Percentiles rank a stretch among this genome's conserved stretches.
Evolutionary conservation across 2,888 invertebrate species (phyloP).

Genomic region (Amiota minor): DNA sequence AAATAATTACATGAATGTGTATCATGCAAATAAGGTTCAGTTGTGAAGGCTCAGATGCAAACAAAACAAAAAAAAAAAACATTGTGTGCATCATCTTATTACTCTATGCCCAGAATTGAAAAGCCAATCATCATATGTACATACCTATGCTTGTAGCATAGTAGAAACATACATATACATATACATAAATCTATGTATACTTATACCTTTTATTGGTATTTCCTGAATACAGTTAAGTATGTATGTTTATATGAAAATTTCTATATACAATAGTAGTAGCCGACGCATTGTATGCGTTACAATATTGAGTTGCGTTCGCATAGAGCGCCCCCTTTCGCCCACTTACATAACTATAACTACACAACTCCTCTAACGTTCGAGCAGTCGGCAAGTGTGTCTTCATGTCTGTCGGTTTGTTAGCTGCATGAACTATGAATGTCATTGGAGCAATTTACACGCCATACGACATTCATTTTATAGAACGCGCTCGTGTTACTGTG

Average conservation of each 20-base stretch:
- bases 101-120: conserved; percentile 6
- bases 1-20: conserved; percentile 63
- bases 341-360: conserved; percentile 40
- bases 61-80: too few relatives aligned
- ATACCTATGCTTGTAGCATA: neutral
- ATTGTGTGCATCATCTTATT: conserved; percentile 15
- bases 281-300: conserved; percentile 11
- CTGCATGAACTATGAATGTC: conserved; percentile 32
- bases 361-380: conserved; percentile 14
- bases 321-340: conserved; percentile 49
- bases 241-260: neutral
- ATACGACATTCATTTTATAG: conserved; percentile 7
- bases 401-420: conserved; percentile 37
- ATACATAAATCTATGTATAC: neutral
- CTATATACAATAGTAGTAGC: conserved; percentile 6
- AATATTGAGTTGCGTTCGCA: conserved; percentile 51
- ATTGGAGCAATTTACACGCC: conserved; percentile 32
- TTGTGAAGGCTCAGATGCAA: neutral
- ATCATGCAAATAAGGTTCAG: conserved; percentile 39
- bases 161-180: neutral
- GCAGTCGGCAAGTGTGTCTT: conserved; percentile 24
- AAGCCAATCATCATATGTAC: neutral
- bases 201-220: conserved; percentile 13
- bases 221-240: neutral
- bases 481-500: neutral